Conservation (phyloP, 2,113 vertebrate genomes). For the Cephalopterus ornatus region DNA sequence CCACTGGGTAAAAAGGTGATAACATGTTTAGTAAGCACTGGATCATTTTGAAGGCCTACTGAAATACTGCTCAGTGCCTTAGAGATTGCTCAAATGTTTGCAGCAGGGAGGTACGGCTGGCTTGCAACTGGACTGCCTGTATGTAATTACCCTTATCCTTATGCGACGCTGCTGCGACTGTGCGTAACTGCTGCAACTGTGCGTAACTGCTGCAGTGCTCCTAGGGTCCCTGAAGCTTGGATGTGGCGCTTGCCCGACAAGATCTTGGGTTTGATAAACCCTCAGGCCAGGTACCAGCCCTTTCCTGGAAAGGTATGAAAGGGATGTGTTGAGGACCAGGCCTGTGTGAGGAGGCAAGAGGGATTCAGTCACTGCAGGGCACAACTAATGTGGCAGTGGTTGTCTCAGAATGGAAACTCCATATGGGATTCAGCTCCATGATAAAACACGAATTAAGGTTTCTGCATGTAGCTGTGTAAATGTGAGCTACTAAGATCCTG, state of each 20-base stretch:
- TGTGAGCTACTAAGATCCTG: not conserved
- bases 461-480: not conserved
- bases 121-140: not conserved
- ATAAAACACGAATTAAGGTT: not conserved
- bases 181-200: not conserved
- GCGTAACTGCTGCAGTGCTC: not conserved
- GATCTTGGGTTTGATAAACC: not conserved
- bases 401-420: not conserved
- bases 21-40: not conserved
- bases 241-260: not conserved
- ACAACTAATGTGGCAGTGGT: not conserved
- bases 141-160: not conserved
- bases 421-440: not conserved
- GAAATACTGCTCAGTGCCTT: not conserved
- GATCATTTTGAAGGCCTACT: not conserved
- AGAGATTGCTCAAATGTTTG: not conserved
- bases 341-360: not conserved
- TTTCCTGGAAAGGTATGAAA: not conserved
- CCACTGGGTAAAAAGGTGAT: not conserved
- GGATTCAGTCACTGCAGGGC: not conserved
- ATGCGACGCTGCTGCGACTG: not conserved
- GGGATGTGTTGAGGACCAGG: not conserved
- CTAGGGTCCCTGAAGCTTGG: not conserved
- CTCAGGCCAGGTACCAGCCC: accelerated
- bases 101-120: not conserved